Evolutionary conservation across 2,113 vertebrate species (phyloP), one percentile per base, ranked within the genome.

Genomic region (Sprattus sprattus): DNA sequence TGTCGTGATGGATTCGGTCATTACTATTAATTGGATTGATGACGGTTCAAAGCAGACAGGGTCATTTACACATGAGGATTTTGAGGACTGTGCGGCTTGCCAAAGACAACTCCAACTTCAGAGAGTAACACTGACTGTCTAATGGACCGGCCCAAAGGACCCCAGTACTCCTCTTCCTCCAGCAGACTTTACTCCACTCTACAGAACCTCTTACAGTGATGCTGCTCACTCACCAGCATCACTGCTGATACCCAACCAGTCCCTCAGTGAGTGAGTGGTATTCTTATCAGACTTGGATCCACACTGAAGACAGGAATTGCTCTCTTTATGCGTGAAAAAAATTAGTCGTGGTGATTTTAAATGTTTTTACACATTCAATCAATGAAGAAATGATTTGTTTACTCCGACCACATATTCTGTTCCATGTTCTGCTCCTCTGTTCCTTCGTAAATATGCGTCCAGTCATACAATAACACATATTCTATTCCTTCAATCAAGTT

Each of bases 1-100:
- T 90, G 88, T 88, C 82, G 81, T 94, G 93, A 94, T 95, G 90
- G 91, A 93, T 94, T 92, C 89, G 78, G 92, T 86, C 91, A 89
- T 93, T 90, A 91, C 88, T 93, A 92, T 93, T 93, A 92, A 94
- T 93, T 91, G 90, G 89, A 94, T 90, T 92, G 92, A 93, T 93
- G 92, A 92, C 90, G 86, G 93, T 90, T 90, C 83, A 83, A 89
- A 90, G 88, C 89, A 86, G 20, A 57, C 75, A 3, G 87, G 89
- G 92, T 92, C 90, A 86, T 92, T 92, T 89, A 88, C 81, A 91
- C 84, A 60, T 90, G 87, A 83, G 82, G 50, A 32, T 52, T 54
- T 57, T 54, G 16, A 20, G 71, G 28, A 67, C n/a, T 67, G 64
- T 28, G n/a, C 9, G 32, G 28, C 71, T 78, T 78, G 71, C 25